phyloP scores from a whole-genome alignment of 1,140 invertebrate genomes.

The Magallana angulata region DNA sequence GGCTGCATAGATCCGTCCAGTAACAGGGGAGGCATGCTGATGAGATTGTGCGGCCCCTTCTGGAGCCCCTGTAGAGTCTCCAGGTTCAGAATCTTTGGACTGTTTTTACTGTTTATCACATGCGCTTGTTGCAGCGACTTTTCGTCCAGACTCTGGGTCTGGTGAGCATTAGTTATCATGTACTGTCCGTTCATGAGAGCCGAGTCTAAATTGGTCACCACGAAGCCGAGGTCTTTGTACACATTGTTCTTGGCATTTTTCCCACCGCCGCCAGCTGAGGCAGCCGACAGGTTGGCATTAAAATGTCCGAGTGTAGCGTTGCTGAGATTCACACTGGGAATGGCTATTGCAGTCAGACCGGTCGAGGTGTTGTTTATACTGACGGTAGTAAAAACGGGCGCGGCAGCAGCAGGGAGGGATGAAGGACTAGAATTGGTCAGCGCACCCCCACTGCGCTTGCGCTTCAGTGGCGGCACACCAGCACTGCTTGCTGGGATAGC shows the following conservation, averaged over 20 bases:
- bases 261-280: not conserved
- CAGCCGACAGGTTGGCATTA: conserved; percentile 63
- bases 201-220: conserved; percentile 70
- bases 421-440: conserved; percentile 50
- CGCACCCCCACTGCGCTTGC: conserved; percentile 62
- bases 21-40: conserved; percentile 65
- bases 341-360: conserved; percentile 69
- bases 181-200: conserved; percentile 72
- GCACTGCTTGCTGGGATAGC: conserved; percentile 48
- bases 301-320: conserved; percentile 65
- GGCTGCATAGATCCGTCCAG: conserved; percentile 65
- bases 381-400: conserved; percentile 51
- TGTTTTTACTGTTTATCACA: conserved; percentile 53
- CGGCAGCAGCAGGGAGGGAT: conserved; percentile 34
- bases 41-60: conserved; percentile 61
- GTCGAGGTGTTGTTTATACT: conserved; percentile 62
- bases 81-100: conserved; percentile 58
- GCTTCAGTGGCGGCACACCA: conserved; percentile 48
- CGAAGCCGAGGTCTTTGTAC: conserved; percentile 72
- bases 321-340: conserved; percentile 73
- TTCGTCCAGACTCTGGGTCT: conserved; percentile 52
- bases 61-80: conserved; percentile 64
- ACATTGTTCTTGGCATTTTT: conserved; percentile 68
- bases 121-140: conserved; percentile 62
- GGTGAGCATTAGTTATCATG: conserved; percentile 68